Evolutionary conservation across 1,140 invertebrate genomes (phyloP).

Genomic region (Drosophila chauvacae): DNA sequence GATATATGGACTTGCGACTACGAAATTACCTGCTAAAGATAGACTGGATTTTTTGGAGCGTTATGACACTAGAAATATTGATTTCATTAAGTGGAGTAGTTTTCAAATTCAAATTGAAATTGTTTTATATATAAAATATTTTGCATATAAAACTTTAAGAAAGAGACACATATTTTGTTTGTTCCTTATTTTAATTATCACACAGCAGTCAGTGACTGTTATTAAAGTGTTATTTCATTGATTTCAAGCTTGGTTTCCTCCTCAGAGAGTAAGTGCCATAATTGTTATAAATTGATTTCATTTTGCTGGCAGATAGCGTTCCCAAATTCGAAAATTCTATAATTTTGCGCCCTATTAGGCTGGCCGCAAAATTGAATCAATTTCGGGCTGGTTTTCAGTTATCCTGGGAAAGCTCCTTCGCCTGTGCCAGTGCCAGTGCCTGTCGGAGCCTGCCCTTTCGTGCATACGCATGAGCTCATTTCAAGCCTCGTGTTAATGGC

Average conservation of each 20-base stretch:
- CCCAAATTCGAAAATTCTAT: background rate
- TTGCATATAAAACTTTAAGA: too few species aligned
- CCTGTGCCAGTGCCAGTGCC: background rate
- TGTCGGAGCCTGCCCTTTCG: constrained; percentile 2
- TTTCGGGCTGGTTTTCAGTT: background rate
- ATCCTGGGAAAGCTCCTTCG: background rate
- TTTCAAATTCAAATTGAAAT: too few species aligned
- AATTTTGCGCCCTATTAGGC: constrained; percentile 14
- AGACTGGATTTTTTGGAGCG: background rate
- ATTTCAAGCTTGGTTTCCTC: too few species aligned
- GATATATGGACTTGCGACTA: background rate
- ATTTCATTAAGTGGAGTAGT: too few species aligned
- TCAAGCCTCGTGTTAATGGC: constrained; percentile 64
- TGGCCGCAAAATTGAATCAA: constrained; percentile 13
- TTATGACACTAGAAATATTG: background rate
- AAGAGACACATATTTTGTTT: too few species aligned
- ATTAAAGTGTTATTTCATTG: too few species aligned
- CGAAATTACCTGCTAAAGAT: too few species aligned
- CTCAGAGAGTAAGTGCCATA: background rate
- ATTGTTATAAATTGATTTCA: constrained; percentile 5
- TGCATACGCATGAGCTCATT: constrained; percentile 37
- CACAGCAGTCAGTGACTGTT: background rate
- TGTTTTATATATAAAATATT: too few species aligned
- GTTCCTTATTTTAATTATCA: too few species aligned
- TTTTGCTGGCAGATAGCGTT: background rate